A percentile compares a stretch with the other conserved stretches of the same genome.
phyloP scores from a whole-genome alignment of 2,113 vertebrate genomes.

The Phylloscopus trochilus region DNA sequence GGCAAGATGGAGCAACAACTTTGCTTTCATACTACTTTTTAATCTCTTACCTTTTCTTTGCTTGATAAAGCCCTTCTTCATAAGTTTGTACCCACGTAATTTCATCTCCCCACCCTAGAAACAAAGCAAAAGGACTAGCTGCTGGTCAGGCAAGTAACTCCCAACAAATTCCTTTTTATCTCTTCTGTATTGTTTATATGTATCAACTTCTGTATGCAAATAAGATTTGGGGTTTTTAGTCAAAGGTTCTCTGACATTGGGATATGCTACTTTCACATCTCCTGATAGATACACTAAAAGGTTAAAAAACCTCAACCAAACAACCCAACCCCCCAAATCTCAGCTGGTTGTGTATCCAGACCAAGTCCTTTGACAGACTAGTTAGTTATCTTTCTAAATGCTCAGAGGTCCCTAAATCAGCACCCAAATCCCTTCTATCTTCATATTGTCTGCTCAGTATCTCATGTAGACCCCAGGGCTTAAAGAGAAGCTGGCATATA shows the following conservation, averaged over 20 bases:
- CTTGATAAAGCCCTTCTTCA: conserved; percentile 80
- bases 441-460: not conserved
- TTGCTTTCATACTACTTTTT: not conserved
- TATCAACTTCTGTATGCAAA: not conserved
- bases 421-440: not conserved
- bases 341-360: fast-evolving
- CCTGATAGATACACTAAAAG: not conserved
- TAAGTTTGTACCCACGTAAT: conserved; percentile 84
- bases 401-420: not conserved
- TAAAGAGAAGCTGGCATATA: not conserved
- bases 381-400: not conserved
- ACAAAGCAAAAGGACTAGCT: not conserved
- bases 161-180: not conserved
- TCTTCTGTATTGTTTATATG: not conserved
- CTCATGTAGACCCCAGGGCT: not conserved
- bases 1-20: not conserved
- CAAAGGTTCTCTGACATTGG: not conserved
- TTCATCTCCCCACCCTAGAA: conserved; percentile 83
- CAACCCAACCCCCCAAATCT: not conserved
- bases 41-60: conserved; percentile 73
- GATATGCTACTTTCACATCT: not conserved
- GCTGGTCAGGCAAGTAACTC: not conserved
- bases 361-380: not conserved
- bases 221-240: not conserved
- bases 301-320: not conserved